Evolutionary conservation across 1,140 invertebrate species (phyloP), one percentile per base, ranked within the genome.

Genomic region (Planococcus citri): DNA sequence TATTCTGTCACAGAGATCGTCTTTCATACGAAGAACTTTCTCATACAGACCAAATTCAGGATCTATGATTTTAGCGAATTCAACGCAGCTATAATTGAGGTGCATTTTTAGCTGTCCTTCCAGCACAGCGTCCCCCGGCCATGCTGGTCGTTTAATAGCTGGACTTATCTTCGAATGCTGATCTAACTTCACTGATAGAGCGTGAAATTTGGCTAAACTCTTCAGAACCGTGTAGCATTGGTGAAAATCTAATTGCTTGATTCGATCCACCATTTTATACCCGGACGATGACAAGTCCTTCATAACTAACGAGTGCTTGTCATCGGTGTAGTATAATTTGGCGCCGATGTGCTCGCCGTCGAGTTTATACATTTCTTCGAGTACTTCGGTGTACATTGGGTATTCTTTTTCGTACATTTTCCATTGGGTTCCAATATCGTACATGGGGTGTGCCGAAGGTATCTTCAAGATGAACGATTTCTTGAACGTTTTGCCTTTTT

Each of bases 381-480:
- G 60, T 25, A 64, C 25, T 9, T 22, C 20, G 8, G 21, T 17
- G 60, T 64, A 64, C 2, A 64, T 64, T 9, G 21, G 25, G 10
- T 25, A 25, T 25, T 64, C 60, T 64, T 64, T 64, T 10, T 25
- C 60, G 60, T 64, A 64, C 22, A 64, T 14, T 24, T 64, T 64
- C 4, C 4, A 25, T 27, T 25, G 3, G 9, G 17, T 14, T 3
- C 60, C 60, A 2, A 25, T 27, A 17, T 25, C 4, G 22, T 64
- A 64, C 21, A 64, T 24, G 8, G 60, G 60, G 24, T 25, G 22
- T 6, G 21, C 20, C 9, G 21, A 64, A 2, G 60, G 60, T 14
- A 64, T 17, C 17, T 64, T 64, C 17, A 64, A 25, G 60, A 64
- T 25, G 25, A 64, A 64, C 12, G 60, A 64, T 25, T 64, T 64